These are phyloP conservation scores for Camponotus floridanus DNA, from an alignment of 1,140 invertebrate species.

Conservation along the genomic window DNA sequence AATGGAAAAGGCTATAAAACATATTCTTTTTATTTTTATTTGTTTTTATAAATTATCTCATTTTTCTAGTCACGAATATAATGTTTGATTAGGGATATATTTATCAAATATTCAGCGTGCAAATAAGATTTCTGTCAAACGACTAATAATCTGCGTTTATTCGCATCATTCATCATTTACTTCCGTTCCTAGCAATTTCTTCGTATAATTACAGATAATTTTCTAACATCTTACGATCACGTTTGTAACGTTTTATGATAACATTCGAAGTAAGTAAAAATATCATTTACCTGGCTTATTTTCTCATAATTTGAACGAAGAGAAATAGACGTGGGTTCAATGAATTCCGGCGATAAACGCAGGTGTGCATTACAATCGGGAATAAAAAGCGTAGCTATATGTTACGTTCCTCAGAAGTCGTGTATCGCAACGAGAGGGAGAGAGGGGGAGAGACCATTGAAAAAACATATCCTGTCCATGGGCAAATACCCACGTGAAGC, in stretches of 20 bases:
- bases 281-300: not conserved
- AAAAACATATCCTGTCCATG: constrained; percentile 29
- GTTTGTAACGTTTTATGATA: too few relatives aligned
- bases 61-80: not conserved
- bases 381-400: constrained; percentile 41
- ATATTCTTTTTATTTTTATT: not conserved
- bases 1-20: not conserved
- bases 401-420: constrained; percentile 10
- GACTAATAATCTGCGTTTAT: not conserved
- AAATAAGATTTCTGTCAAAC: not conserved
- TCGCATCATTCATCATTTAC: not conserved
- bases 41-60: not conserved
- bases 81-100: not conserved
- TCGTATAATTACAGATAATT: not conserved
- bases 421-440: not conserved
- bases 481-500: constrained; percentile 28
- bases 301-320: constrained; percentile 11
- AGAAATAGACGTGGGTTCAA: not conserved
- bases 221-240: not conserved
- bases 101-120: not conserved
- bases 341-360: constrained; percentile 34
- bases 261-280: constrained; percentile 1
- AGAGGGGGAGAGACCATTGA: not conserved
- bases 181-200: not conserved
- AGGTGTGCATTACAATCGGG: constrained; percentile 16